Conservation (phyloP, 2,888 invertebrate genomes). For the Lithophane socia region DNA sequence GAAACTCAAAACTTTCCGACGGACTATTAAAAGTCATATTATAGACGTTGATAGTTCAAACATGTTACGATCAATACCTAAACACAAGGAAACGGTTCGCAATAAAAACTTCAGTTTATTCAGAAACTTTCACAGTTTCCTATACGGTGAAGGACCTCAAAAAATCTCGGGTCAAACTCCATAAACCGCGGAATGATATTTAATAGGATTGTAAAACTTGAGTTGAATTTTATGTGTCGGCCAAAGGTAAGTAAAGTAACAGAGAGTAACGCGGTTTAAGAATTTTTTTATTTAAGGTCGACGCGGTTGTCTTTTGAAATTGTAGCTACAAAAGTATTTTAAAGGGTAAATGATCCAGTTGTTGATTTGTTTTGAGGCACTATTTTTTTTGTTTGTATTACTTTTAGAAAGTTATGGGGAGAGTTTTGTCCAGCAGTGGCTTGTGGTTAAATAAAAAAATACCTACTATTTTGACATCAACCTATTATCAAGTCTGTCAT, state of each 20-base stretch:
- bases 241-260: slow-evolving; percentile 50
- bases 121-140: slow-evolving; percentile 39
- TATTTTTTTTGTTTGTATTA: no score
- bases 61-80: slow-evolving; percentile 14
- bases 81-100: slow-evolving; percentile 16
- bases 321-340: slow-evolving; percentile 24
- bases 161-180: slow-evolving; percentile 42
- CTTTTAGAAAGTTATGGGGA: no score
- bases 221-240: slow-evolving; percentile 62
- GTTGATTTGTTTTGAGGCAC: no score
- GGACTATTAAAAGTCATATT: background rate
- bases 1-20: background rate
- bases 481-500: background rate
- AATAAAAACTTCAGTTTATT: slow-evolving; percentile 44
- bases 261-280: slow-evolving; percentile 31
- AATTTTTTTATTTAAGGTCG: slow-evolving; percentile 28
- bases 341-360: slow-evolving; percentile 9
- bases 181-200: slow-evolving; percentile 47
- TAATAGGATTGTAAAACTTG: slow-evolving; percentile 62
- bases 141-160: slow-evolving; percentile 11
- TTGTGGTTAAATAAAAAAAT: no score
- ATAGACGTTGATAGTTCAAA: background rate
- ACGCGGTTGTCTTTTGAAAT: slow-evolving; percentile 22
- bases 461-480: no score
- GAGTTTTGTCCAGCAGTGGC: no score